Base-by-base conservation (phyloP, 2,113 vertebrate species). In the Proterorhinus semilunaris region DNA sequence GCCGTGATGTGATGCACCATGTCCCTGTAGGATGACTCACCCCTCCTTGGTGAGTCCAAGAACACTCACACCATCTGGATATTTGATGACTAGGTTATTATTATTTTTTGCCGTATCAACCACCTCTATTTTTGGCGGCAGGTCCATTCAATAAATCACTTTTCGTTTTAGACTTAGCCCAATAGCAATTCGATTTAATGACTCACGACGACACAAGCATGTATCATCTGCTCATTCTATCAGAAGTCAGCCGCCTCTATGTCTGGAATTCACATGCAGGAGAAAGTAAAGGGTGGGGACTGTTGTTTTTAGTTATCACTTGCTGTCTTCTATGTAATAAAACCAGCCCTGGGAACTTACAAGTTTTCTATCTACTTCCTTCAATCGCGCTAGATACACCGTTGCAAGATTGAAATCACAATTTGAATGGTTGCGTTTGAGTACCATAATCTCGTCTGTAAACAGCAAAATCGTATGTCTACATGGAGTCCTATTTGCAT, bases 241-340 rank as follows among this genome's bases (percentile, higher is more conserved):
- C 75, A 57, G 21, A 57, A 57, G 53, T 57, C 58, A 10, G 7
- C 15, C 54, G 67, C 47, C 53, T 27, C 53, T 1, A 10, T 27
- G 53, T 55, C 17, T 76, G 57, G 82, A 84, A 80, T 78, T 70
- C 6, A 51, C 15, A 57, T 63, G 42, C 10, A 44, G 15, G 45
- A 66, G 62, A 81, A 69, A 64, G 62, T 55, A 48, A 50, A 66
- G 82, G 74, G 75, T 79, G 81, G 51, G 62, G 44, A 48, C 54
- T 47, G 48, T 51, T 64, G 10, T 62, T 55, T 54, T 10, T 47
- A 49, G 44, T 72, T 17, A 61, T 47, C 48, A 11, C 64, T 50
- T 17, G 49, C 7, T 5, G 7, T 44, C 64, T 61, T 36, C 10
- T 10, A 47, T 51, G 49, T 51, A 13, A 51, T 51, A 15, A 15